Base-by-base conservation (phyloP, 2,888 invertebrate genomes). In the Sinhomidia bicolor region DNA sequence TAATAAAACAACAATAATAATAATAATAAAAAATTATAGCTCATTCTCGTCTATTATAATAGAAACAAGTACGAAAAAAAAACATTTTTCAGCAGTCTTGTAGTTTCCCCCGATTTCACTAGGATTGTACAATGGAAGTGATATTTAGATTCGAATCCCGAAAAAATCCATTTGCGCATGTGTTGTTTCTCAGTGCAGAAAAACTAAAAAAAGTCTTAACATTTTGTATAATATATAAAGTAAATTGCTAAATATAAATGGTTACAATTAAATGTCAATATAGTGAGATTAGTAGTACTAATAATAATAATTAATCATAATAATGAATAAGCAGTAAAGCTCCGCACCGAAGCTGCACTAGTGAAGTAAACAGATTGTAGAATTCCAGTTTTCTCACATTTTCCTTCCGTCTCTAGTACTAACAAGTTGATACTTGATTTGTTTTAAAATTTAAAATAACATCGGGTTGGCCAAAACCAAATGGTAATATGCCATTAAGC, bases 51-150 rank as follows among this genome's bases (percentile, higher is more conserved):
- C 54, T 54, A 51, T 3, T 20, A 65, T 36, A 5, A 36, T 36
- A 36, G 7, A 65, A 65, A 32, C 60, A 65, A 32, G 65, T 65
- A 32, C 29, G 65, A 71, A 57, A 85, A 85, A 76, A 41, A 71
- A 82, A 47, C n/a, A 76, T 65, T 65, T 60, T 47, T 68, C n/a
- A 41, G 41, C 85, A 85, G 85, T 85, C 85, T 85, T 85, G 79
- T 68, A 79, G 85, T 85, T n/a, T 85, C 85, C 62, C 78, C 76
- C 78, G 51, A 57, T 85, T 84, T 85, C 85, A 85, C 78, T 78
- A 23, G 51, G 85, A 85, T 85, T 85, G 85, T 85, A 85, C 85
- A 68, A 79, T 85, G 79, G 85, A 85, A 85, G 85, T 65, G 44
- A 47, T 47, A 47, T 47, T 12, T 5, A 47, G 10, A 47, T 47